Base-by-base conservation (phyloP, 2,113 vertebrate species). In the Mus pahari region DNA sequence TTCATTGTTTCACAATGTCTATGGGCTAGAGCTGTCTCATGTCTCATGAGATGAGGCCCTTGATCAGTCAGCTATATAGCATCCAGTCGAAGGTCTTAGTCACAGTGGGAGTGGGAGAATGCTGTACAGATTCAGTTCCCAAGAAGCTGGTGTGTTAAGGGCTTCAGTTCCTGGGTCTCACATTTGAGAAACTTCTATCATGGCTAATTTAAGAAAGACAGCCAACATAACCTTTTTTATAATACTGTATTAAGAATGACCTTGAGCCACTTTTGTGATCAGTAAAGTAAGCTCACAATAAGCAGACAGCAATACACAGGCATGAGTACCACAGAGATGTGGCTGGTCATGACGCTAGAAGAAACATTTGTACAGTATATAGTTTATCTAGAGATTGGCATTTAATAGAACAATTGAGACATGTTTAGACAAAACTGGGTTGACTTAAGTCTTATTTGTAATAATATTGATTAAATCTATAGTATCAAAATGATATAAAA, bases 401-500 rank as follows among this genome's bases (percentile, higher is more conserved):
- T 77, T 82, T n/a, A 90, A 22, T 39, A 88, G 60, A 9, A 89
- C 7, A 73, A 58, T 4, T 45, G 42, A 70, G 53, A 20, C 12
- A 42, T 78, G 28, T 39, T 66, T 20, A 92, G 45, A 73, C 77
- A 90, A 42, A 89, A 88, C 58, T 55, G 13, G 74, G 45, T 8
- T 71, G 13, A 62, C 31, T 33, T 55, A 36, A 94, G 79, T 81
- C n/a, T 86, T 82, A 60, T 1, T 1, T 36, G 39, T 39, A 60
- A 55, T 39, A 87, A 36, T 71, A 26, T 1, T 31, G 73, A 8
- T 60, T 33, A 90, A 22, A 3, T 64, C 20, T 36, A 12, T 82
- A 64, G 36, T 87, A 36, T 94, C 12, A 95, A 91, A 90, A 89
- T n/a, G 74, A 50, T 13, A 4, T 64, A 8, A 94, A 87, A 84